phyloP scores from a whole-genome alignment of 2,797 vertebrate genomes.

The Pantherophis vulpinus region DNA sequence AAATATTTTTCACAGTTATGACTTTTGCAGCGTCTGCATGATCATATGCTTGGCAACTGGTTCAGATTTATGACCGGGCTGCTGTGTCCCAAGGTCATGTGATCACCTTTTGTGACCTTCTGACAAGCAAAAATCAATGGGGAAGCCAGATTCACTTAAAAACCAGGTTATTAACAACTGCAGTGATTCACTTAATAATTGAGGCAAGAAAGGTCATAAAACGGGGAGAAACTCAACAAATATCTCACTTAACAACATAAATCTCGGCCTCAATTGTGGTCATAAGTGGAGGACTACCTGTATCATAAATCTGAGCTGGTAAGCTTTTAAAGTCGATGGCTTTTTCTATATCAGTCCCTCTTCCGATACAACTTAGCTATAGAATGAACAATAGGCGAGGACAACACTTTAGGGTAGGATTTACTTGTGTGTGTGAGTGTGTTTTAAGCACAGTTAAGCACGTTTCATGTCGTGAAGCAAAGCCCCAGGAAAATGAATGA shows the following conservation, averaged over 20 bases:
- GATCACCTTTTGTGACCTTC: not conserved
- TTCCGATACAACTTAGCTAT: not conserved
- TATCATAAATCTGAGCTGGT: slow-evolving; percentile 25
- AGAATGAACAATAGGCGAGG: not conserved
- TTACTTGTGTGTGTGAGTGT: not conserved
- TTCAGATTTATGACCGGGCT: not conserved
- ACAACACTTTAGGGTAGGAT: not conserved
- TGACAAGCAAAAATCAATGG: not conserved
- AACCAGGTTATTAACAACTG: not conserved
- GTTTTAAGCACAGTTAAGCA: not conserved
- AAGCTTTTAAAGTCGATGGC: not conserved
- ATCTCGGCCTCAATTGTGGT: not conserved
- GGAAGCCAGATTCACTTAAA: not conserved
- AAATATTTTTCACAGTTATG: not conserved
- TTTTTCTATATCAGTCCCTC: not conserved
- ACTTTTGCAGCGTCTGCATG: not conserved
- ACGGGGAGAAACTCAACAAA: not conserved
- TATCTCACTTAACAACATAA: not conserved
- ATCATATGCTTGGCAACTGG: not conserved
- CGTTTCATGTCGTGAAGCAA: not conserved
- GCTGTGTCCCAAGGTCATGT: not conserved
- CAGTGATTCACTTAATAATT: not conserved
- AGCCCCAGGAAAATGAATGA: slow-evolving; percentile 1
- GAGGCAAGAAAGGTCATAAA: not conserved
- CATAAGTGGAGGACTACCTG: not conserved